These are phyloP conservation scores for Albula goreensis DNA, from an alignment of 2,113 vertebrate genomes.

Conservation along the genomic window DNA sequence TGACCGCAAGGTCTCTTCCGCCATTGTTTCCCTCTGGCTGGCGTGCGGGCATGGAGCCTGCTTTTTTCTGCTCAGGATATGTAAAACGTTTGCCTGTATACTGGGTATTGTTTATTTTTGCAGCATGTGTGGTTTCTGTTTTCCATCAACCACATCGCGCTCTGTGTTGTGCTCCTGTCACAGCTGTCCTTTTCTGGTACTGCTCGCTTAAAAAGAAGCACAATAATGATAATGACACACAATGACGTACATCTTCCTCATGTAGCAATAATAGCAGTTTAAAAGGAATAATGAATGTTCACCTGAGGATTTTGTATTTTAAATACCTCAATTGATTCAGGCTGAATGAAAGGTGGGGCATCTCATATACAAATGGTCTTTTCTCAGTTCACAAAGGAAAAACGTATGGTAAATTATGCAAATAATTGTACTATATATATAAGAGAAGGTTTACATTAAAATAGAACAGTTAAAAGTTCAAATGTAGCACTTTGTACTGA, in stretches of 20 bases:
- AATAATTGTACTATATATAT: no score
- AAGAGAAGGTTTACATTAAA: not conserved
- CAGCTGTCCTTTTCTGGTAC: not conserved
- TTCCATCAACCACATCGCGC: not conserved
- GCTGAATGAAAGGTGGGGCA: not conserved
- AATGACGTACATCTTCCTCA: not conserved
- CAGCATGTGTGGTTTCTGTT: not conserved
- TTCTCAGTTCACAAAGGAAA: not conserved
- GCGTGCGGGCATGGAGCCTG: not conserved
- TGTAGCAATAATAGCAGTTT: not conserved
- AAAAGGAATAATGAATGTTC: not conserved
- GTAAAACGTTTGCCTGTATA: not conserved
- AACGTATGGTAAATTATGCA: not conserved
- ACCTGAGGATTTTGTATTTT: not conserved
- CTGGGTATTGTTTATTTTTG: not conserved
- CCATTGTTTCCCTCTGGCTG: conserved; percentile 17
- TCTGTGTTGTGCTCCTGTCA: not conserved
- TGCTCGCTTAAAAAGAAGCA: not conserved
- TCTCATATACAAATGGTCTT: not conserved
- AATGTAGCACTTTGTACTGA: no score
- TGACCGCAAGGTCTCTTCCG: conserved; percentile 31
- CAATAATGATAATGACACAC: not conserved
- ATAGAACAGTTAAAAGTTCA: no score
- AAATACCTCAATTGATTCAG: not conserved
- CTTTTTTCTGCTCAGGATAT: not conserved